These are phyloP conservation scores for Trachelus tabidus DNA, from an alignment of 2,888 invertebrate genomes.

Conservation along the genomic window DNA sequence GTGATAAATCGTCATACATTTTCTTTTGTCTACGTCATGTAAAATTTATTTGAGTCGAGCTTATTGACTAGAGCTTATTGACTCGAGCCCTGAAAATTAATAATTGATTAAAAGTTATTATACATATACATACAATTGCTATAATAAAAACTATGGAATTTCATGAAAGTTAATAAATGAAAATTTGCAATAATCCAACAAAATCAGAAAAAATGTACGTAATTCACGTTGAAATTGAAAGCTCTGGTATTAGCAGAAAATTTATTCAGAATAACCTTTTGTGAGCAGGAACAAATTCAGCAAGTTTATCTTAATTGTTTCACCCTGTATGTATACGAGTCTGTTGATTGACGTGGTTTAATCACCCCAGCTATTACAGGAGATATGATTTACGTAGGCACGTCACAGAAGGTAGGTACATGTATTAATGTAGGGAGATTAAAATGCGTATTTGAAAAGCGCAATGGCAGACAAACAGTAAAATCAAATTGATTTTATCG, in stretches of 20 bases:
- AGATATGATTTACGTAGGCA: background rate
- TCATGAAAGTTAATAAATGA: no score
- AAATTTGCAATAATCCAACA: background rate
- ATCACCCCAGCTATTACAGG: background rate
- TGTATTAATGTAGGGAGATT: background rate
- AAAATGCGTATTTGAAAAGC: background rate
- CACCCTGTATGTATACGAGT: background rate
- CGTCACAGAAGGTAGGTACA: background rate
- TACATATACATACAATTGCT: no score
- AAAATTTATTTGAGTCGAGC: background rate
- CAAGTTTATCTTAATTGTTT: background rate
- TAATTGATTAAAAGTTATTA: no score
- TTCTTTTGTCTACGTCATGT: background rate
- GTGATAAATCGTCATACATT: background rate
- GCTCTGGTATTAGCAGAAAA: background rate
- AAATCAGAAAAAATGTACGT: background rate
- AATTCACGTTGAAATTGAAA: background rate
- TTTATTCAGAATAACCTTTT: background rate
- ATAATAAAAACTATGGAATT: no score
- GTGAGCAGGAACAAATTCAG: background rate
- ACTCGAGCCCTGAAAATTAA: no score
- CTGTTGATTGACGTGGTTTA: background rate
- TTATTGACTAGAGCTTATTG: no score
- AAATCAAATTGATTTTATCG: background rate
- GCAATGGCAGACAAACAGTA: background rate